These are phyloP conservation scores for Protobothrops flavoviridis DNA, from an alignment of 2,113 vertebrate genomes.

Conservation along the genomic window DNA sequence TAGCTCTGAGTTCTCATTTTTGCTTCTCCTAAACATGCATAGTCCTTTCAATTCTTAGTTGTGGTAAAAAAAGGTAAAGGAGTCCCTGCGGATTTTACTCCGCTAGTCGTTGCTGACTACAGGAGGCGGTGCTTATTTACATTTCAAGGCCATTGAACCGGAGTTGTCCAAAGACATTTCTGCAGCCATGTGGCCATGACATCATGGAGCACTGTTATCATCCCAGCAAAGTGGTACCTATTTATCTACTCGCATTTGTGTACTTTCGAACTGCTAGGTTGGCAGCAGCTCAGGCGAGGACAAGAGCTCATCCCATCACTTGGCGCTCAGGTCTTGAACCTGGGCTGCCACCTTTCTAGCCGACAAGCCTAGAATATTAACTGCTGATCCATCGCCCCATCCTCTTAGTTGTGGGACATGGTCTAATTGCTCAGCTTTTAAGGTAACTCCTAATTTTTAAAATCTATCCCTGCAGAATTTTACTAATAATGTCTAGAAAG, in stretches of 20 bases:
- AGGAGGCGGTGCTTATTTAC: background rate
- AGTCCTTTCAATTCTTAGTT: background rate
- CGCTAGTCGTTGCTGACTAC: background rate
- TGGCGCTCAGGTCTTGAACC: background rate
- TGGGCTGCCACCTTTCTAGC: background rate
- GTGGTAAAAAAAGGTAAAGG: background rate
- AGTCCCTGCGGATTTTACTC: background rate
- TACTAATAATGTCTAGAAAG: background rate
- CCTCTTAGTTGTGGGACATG: background rate
- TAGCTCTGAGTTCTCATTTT: background rate
- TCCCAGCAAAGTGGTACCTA: background rate
- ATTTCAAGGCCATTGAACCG: background rate
- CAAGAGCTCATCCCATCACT: background rate
- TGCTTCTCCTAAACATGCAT: background rate
- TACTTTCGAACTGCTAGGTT: background rate
- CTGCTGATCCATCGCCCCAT: background rate
- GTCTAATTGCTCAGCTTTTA: background rate
- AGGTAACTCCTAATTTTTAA: background rate
- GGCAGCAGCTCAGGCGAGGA: background rate
- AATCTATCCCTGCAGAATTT: background rate
- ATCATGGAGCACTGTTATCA: background rate
- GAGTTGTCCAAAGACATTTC: background rate
- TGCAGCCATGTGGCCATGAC: background rate
- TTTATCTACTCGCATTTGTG: background rate
- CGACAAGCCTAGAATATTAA: background rate